Evolutionary conservation across 2,888 invertebrate species (phyloP), one percentile per base, ranked within the genome.

Genomic region (Prosopocoilus inquinatus): DNA sequence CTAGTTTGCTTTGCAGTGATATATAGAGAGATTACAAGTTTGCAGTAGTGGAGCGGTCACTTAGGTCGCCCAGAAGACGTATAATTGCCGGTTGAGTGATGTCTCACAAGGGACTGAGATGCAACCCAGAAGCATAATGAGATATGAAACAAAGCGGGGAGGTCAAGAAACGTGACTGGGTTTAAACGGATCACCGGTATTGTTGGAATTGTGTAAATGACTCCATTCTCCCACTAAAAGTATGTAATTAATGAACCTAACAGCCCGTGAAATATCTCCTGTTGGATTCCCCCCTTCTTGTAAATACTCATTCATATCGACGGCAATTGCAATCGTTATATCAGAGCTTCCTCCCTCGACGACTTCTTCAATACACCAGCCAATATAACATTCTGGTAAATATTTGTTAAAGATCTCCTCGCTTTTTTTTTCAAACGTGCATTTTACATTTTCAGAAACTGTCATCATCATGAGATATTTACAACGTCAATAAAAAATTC

Each of bases 181-280:
- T 41, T 41, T 13, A 13, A 15, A 41, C 41, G 41, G 9, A 41
- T 41, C 41, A 11, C 12, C 43, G 43, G 55, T 39, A 58, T 51
- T 54, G 47, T 38, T 49, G 53, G 58, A 55, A 55, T 58, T 58
- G 50, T 58, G 55, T 58, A 58, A 55, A 49, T 55, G 51, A 46
- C 52, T 50, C 32, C 53, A 53, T 28, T 34, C 36, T 9, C 33
- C 41, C 38, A 28, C 36, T 48, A 47, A 45, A 52, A 55, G 53
- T 58, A 58, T 58, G 55, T 55, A 58, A 55, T 58, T 55, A 58
- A 58, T 52, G 55, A 44, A 55, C 35, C 34, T 11, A 38, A 38
- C 13, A 11, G 38, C 11, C 4, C 38, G 38, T 13, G 11, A 38
- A 13, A 38, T 38, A 38, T 38, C 38, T 11, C 4, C 13, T 38